Percentiles rank a stretch among this genome's conserved stretches.
Conservation (phyloP, 2,113 vertebrate genomes). For the Bothrops jararaca region DNA sequence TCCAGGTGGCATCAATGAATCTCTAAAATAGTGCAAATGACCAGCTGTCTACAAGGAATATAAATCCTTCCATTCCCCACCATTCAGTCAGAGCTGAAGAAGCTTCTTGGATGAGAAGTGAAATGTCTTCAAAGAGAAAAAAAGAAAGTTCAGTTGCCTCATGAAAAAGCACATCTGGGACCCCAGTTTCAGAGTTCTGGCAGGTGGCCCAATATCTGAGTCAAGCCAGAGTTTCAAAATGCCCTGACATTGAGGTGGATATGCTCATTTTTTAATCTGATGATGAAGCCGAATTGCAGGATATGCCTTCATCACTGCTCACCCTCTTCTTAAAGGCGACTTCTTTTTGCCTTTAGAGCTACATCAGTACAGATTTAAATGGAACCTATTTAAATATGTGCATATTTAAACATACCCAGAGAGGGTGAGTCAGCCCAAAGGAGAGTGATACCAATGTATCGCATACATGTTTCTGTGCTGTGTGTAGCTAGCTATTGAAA, state of each 20-base stretch:
- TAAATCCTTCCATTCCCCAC: too few relatives aligned
- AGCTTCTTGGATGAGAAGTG: too few relatives aligned
- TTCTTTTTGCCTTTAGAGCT: not conserved
- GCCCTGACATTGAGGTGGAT: not conserved
- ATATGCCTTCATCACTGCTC: not conserved
- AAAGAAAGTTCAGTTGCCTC: too few relatives aligned
- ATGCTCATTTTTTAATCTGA: not conserved
- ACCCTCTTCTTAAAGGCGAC: not conserved
- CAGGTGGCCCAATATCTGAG: not conserved
- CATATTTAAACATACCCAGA: not conserved
- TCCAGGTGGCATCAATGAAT: too few relatives aligned
- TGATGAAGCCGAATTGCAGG: not conserved
- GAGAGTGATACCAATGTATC: not conserved
- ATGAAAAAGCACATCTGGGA: too few relatives aligned
- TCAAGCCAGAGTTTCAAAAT: not conserved
- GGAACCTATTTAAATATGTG: not conserved
- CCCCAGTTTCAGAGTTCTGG: not conserved
- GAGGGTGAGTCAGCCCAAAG: not conserved
- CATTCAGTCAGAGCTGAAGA: too few relatives aligned
- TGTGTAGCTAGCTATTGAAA: not conserved
- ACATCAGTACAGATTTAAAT: not conserved
- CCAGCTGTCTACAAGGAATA: too few relatives aligned
- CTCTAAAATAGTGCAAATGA: too few relatives aligned
- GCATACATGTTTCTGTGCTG: not conserved
- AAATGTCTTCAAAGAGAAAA: too few relatives aligned